phyloP scores from a whole-genome alignment of 2,888 invertebrate species.

The Erebia palarica region DNA sequence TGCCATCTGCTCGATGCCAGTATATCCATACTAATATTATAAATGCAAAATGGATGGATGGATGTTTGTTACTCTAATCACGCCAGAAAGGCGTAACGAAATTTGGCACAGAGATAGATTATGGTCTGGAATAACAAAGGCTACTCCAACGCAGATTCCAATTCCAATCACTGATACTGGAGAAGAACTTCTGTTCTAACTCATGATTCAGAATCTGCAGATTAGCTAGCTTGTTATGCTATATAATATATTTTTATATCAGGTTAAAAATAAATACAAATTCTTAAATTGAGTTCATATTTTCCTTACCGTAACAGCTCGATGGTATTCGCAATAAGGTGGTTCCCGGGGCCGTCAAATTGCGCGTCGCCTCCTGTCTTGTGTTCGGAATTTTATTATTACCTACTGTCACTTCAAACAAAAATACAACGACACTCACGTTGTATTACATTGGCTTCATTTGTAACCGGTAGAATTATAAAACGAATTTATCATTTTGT shows the following conservation, averaged over 20 bases:
- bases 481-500: background rate
- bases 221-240: background rate
- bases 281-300: background rate
- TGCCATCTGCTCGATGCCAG: no score
- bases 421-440: background rate
- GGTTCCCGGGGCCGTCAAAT: background rate
- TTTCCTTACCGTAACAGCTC: background rate
- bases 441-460: background rate
- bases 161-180: no score
- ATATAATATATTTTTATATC: background rate
- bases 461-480: background rate
- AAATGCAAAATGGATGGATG: no score
- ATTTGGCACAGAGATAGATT: no score
- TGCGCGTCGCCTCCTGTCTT: background rate
- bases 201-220: background rate
- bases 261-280: background rate
- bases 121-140: no score
- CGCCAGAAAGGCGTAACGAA: no score
- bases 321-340: background rate
- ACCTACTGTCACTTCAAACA: constrained; percentile 2
- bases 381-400: background rate
- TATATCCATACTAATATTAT: no score
- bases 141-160: no score
- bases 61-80: no score
- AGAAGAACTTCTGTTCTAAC: background rate